These are phyloP conservation scores for Hemistola chrysoprasaria DNA, from an alignment of 2,888 invertebrate species.

Conservation along the genomic window DNA sequence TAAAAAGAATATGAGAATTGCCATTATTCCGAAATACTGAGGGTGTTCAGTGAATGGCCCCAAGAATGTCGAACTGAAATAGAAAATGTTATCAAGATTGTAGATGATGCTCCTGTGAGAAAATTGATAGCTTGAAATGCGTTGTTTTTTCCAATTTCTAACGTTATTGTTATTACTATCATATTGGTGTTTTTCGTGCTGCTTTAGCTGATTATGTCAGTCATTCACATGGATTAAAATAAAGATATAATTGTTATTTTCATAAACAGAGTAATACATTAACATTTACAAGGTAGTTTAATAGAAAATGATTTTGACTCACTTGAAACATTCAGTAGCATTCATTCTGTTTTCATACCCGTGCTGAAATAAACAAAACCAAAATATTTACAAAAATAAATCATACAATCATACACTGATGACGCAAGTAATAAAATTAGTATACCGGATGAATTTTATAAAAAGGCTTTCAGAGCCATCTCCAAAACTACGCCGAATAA, in stretches of 20 bases:
- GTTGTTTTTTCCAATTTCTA: too few relatives aligned
- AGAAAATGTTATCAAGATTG: slow-evolving; percentile 13
- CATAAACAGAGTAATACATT: too few relatives aligned
- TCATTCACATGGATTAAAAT: too few relatives aligned
- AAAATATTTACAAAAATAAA: slow-evolving; percentile 1
- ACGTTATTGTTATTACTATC: too few relatives aligned
- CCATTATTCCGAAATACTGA: slow-evolving; percentile 84
- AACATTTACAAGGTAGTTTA: too few relatives aligned
- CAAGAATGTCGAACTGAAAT: slow-evolving; percentile 80
- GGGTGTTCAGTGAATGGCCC: slow-evolving; percentile 83
- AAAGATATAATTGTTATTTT: too few relatives aligned
- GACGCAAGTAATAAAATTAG: too few relatives aligned
- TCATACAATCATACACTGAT: slow-evolving; percentile 3
- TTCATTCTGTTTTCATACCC: slow-evolving; percentile 77
- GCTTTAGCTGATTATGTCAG: too few relatives aligned
- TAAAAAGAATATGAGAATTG: slow-evolving; percentile 83
- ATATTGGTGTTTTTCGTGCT: too few relatives aligned
- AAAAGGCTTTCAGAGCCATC: too few relatives aligned
- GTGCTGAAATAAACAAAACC: slow-evolving; percentile 67
- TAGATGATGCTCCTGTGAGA: background rate
- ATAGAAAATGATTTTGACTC: slow-evolving; percentile 35
- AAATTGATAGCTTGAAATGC: background rate
- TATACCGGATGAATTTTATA: too few relatives aligned
- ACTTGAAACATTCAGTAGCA: slow-evolving; percentile 76
- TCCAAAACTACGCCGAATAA: too few relatives aligned